A percentile compares a stretch with the other conserved stretches of the same genome.
Evolutionary conservation across 1,140 invertebrate genomes (phyloP).

Genomic region (Campoletis sonorensis): DNA sequence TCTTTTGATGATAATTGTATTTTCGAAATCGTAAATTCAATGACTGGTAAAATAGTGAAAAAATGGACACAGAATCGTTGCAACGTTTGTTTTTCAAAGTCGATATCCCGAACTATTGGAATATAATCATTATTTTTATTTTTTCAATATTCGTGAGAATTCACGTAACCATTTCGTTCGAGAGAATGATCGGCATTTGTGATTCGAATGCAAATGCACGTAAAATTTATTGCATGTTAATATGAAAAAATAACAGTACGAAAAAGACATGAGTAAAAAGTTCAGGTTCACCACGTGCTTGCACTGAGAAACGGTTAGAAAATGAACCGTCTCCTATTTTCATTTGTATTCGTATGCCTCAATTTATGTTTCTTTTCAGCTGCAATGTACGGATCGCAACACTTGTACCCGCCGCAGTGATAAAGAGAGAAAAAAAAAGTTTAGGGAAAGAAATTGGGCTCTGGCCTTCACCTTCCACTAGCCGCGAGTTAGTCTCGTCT

Average conservation of each 20-base stretch:
- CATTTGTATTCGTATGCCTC: slow-evolving; percentile 45
- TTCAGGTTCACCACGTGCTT: background rate
- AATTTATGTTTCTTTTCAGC: slow-evolving; percentile 73
- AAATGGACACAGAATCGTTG: too few species aligned
- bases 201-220: background rate
- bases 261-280: background rate
- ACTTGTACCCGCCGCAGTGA: slow-evolving; percentile 71
- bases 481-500: slow-evolving; percentile 31
- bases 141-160: too few species aligned
- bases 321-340: background rate
- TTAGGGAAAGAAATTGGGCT: background rate
- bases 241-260: background rate
- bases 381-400: slow-evolving; percentile 69
- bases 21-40: too few species aligned
- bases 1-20: too few species aligned
- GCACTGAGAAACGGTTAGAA: background rate
- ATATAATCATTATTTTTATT: too few species aligned
- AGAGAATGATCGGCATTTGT: too few species aligned
- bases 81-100: too few species aligned
- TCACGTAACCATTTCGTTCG: too few species aligned
- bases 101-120: too few species aligned
- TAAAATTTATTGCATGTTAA: background rate
- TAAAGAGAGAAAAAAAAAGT: slow-evolving; percentile 50
- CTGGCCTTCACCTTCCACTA: background rate
- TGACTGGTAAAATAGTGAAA: too few species aligned